Evolutionary conservation across 2,113 vertebrate species (phyloP), one percentile per base, ranked within the genome.

Genomic region (Miniopterus natalensis): DNA sequence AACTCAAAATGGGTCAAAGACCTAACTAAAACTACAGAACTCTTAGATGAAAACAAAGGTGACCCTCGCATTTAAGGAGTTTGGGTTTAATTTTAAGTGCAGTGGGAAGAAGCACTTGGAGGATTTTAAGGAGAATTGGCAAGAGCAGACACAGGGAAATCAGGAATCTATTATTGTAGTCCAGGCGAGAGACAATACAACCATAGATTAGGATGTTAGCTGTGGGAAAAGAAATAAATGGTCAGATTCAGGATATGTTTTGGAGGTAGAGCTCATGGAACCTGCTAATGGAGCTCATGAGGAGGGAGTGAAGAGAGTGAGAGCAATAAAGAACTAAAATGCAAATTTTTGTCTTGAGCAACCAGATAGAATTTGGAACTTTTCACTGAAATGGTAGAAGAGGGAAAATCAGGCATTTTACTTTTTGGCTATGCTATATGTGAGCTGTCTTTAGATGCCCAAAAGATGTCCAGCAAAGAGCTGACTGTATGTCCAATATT

Each of bases 1-100:
- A 84, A 92, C 57, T 92, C 57, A 75, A 84, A 84, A 84, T 75
- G 47, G 40, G 55, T 20, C 36, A 57, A 47, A 92, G 47, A 57
- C 49, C 49, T 73, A 92, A 55, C 59, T 65, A 66, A 92, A 75
- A 92, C 9, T 75, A 55, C 84, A 65, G 51, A 84, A 66, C 27
- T 36, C 47, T 53, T 65, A 55, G 21, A 77, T 55, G 59, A 84
- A 90, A 55, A 92, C 36, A 45, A 10, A 66, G 47, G 57, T 77
- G 42, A 20, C 36, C 80, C 80, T 45, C 21, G n/a, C 4, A 7
- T 75, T 88, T 40, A 90, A 71, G 63, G 57, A 85, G 45, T 45
- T 53, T 63, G 42, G 53, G 21, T 78, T 85, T 78, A 66, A 75
- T 40, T 75, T 94, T 75, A 70, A 53, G 36, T 90, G 53, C 12